Conservation (phyloP, 2,888 invertebrate species). For the Polymixis flavicincta region DNA sequence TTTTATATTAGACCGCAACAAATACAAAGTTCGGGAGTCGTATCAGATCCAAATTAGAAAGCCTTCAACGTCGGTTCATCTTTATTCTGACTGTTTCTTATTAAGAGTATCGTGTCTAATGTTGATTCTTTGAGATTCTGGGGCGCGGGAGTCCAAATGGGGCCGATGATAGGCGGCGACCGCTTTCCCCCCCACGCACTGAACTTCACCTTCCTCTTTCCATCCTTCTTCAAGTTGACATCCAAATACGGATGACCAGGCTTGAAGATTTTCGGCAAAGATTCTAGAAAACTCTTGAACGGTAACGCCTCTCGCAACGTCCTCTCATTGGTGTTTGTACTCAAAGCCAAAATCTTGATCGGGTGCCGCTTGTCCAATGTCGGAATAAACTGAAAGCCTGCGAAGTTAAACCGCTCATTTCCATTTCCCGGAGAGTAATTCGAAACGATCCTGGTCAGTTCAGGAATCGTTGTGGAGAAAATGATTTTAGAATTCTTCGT, state of each 20-base stretch:
- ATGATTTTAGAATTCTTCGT: slow-evolving; percentile 81
- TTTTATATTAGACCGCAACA: slow-evolving; percentile 56
- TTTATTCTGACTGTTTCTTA: slow-evolving; percentile 75
- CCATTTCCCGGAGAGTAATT: slow-evolving; percentile 76
- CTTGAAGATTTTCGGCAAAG: slow-evolving; percentile 80
- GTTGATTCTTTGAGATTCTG: slow-evolving; percentile 79
- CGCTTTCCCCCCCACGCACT: slow-evolving; percentile 88
- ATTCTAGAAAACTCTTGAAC: slow-evolving; percentile 79
- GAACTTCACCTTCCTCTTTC: slow-evolving; percentile 87
- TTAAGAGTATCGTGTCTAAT: slow-evolving; percentile 80
- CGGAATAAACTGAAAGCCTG: slow-evolving; percentile 81
- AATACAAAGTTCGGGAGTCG: slow-evolving; percentile 68
- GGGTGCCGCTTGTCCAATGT: slow-evolving; percentile 81
- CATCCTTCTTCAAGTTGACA: slow-evolving; percentile 84
- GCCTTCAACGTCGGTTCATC: slow-evolving; percentile 65
- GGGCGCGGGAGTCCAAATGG: slow-evolving; percentile 84
- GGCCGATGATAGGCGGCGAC: slow-evolving; percentile 87
- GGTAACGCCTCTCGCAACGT: slow-evolving; percentile 80
- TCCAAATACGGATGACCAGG: slow-evolving; percentile 84
- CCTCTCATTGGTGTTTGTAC: slow-evolving; percentile 75
- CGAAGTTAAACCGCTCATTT: slow-evolving; percentile 72
- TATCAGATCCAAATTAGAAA: slow-evolving; percentile 69
- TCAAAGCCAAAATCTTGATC: slow-evolving; percentile 80
- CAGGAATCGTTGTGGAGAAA: slow-evolving; percentile 82
- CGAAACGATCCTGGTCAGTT: slow-evolving; percentile 81